Conservation (phyloP, 2,888 invertebrate species). For the Antheraea yamamai region DNA sequence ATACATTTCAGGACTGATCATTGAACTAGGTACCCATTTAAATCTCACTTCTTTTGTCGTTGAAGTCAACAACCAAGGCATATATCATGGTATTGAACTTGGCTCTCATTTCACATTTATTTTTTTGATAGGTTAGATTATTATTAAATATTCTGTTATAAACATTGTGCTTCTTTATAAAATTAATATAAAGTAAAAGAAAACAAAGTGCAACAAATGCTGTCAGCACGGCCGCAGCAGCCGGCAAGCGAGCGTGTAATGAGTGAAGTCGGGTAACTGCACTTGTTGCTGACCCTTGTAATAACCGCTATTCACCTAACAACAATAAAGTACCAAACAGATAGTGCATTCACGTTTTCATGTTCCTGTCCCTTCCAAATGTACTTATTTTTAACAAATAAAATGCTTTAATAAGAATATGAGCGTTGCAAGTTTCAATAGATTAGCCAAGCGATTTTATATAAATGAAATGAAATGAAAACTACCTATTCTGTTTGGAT, state of each 20-base stretch:
- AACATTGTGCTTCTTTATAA: neutral
- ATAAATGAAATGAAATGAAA: no score
- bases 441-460: no score
- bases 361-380: neutral
- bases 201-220: neutral
- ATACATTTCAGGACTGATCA: no score
- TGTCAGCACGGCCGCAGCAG: neutral
- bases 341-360: neutral
- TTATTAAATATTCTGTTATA: neutral
- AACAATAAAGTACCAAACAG: constrained; percentile 5
- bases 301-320: neutral
- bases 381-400: neutral
- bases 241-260: constrained; percentile 26
- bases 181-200: neutral
- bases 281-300: constrained; percentile 40
- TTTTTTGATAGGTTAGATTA: no score
- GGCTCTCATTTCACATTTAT: no score
- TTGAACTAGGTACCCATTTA: no score
- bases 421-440: no score
- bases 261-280: constrained; percentile 30
- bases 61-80: no score
- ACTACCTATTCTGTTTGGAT: no score
- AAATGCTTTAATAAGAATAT: no score
- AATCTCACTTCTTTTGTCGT: no score
- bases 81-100: no score